phyloP scores from a whole-genome alignment of 2,888 invertebrate genomes.

The Actias luna region DNA sequence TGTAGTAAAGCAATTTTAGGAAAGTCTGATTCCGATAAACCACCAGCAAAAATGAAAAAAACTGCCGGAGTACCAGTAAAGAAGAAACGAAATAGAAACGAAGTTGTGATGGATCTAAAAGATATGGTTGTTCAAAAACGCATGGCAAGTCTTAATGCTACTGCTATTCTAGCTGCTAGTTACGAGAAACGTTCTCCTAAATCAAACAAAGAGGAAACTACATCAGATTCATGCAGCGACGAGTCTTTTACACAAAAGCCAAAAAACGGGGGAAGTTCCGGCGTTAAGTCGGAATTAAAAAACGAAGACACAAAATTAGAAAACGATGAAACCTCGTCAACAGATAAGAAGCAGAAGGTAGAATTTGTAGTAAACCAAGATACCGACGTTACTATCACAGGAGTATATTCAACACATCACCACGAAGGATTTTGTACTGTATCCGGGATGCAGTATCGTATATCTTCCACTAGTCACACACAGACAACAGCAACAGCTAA shows the following conservation, averaged over 20 bases:
- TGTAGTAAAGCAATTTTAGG: constrained; percentile 48
- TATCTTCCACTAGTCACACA: constrained; percentile 92
- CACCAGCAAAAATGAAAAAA: constrained; percentile 72
- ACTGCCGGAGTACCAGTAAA: constrained; percentile 69
- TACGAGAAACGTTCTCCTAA: constrained; percentile 88
- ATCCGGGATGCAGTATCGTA: constrained; percentile 92
- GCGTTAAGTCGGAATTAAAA: constrained; percentile 80
- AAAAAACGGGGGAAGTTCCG: constrained; percentile 78
- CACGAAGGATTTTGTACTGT: constrained; percentile 93
- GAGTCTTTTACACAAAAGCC: constrained; percentile 77
- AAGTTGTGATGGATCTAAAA: constrained; percentile 89
- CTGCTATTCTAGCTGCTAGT: constrained; percentile 94
- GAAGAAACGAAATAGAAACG: constrained; percentile 82
- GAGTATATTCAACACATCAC: constrained; percentile 91
- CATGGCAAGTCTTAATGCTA: constrained; percentile 95
- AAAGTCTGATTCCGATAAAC: constrained; percentile 78
- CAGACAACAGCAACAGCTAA: constrained; percentile 93
- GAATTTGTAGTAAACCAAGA: constrained; percentile 93
- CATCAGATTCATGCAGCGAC: constrained; percentile 80
- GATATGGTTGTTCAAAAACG: constrained; percentile 94
- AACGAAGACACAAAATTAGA: constrained; percentile 69
- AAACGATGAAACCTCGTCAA: constrained; percentile 51
- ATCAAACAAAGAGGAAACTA: constrained; percentile 81
- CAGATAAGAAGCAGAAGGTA: constrained; percentile 81
- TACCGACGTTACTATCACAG: constrained; percentile 93